Conservation (phyloP, 1,140 invertebrate species). For the Chlorops oryzae region DNA sequence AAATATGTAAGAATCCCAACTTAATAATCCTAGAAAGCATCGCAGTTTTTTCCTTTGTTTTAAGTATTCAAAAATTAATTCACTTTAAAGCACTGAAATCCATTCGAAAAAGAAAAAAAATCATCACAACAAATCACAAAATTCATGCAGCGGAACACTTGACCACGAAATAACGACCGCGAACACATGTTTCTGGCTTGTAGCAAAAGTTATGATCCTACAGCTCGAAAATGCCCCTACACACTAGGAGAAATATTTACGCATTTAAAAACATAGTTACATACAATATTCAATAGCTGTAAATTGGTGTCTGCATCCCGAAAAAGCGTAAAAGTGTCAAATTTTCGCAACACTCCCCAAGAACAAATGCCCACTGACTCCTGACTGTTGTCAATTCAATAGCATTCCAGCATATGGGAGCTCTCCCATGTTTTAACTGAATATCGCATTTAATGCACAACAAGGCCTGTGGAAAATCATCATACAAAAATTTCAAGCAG, state of each 20-base stretch:
- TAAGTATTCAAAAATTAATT: too few species aligned
- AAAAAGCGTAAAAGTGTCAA: constrained; percentile 7
- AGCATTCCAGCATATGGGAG: not conserved
- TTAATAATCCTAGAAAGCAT: too few species aligned
- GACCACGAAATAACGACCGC: constrained; percentile 41
- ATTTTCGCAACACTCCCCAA: too few species aligned
- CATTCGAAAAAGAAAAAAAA: too few species aligned
- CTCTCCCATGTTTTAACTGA: not conserved
- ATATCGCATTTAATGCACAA: not conserved
- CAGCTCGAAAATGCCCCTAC: not conserved
- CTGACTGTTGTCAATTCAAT: not conserved
- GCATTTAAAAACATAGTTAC: not conserved
- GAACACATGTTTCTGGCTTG: constrained; percentile 41
- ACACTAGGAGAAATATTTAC: constrained; percentile 1
- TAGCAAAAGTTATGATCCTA: constrained; percentile 13
- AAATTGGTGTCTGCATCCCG: not conserved
- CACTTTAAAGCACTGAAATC: too few species aligned
- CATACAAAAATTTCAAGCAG: not conserved
- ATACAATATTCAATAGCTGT: not conserved
- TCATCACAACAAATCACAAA: too few species aligned
- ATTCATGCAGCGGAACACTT: too few species aligned
- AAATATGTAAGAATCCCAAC: too few species aligned
- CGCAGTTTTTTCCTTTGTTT: too few species aligned
- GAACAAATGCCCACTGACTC: not conserved
- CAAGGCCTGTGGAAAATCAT: not conserved